phyloP scores from a whole-genome alignment of 1,140 invertebrate genomes.

The Dendrolimus kikuchii region DNA sequence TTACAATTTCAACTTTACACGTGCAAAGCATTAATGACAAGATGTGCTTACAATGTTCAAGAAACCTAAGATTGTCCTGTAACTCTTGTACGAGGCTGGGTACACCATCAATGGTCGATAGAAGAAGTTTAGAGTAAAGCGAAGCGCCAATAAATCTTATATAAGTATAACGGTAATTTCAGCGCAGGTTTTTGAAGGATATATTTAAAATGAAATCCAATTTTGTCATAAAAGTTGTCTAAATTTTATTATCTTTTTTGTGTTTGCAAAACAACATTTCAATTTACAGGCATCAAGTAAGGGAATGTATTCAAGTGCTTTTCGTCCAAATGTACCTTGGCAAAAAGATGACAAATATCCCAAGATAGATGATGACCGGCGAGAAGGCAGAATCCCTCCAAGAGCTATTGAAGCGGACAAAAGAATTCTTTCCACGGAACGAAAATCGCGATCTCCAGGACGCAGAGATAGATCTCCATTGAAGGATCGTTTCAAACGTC shows the following conservation, averaged over 20 bases:
- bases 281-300: constrained; percentile 62
- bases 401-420: constrained; percentile 19
- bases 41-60: too few species aligned
- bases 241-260: constrained; percentile 1
- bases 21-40: too few species aligned
- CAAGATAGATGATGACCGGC: not conserved
- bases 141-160: too few species aligned
- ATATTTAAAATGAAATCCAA: not conserved
- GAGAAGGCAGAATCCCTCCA: constrained; percentile 15
- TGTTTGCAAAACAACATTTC: constrained; percentile 52
- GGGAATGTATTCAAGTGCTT: constrained; percentile 59
- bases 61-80: too few species aligned
- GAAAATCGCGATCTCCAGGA: constrained; percentile 32
- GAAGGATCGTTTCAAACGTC: constrained; percentile 36
- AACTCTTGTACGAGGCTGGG: too few species aligned
- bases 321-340: constrained; percentile 31
- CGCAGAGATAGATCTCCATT: constrained; percentile 44
- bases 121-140: too few species aligned
- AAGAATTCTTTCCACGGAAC: constrained; percentile 10
- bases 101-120: too few species aligned
- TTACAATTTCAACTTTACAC: too few species aligned
- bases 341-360: constrained; percentile 32
- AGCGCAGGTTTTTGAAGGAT: not conserved
- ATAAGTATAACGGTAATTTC: too few species aligned
- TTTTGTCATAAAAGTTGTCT: not conserved